Base-by-base conservation (phyloP, 1,140 invertebrate genomes). In the Portunus trituberculatus region DNA sequence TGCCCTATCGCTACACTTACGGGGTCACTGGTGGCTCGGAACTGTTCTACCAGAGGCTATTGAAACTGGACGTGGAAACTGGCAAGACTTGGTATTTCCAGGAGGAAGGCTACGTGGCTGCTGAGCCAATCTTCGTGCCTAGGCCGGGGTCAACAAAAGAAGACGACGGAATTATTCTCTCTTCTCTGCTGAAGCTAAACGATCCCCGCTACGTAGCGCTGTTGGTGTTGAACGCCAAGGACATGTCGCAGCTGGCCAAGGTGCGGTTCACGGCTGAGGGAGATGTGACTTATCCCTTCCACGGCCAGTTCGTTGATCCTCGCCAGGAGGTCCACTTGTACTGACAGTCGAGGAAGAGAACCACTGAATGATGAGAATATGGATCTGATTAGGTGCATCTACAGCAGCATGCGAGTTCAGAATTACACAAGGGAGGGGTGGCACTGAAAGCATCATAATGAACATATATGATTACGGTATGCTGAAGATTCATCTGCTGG, bases 161-260 rank as follows among this genome's bases (percentile, higher is more conserved):
- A 95, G 97, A 97, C 84, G 97, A 97, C 91, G 97, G 97, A 12
- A 96, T 97, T 39, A 12, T 97, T 16, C 83, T 97, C 29, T 89
- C 96, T 32, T 95, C 96, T n/a, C 39, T 97, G 6, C 83, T 97
- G 7, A 95, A 96, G 46, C 67, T 94, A 39, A 92, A 94, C 20
- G 95, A 97, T 82, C 96, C 95, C 16, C 95, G 92, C 0, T 96
- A 96, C 84, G 96, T 97, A 1, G 95, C 96, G 4, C 92, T 97
- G 14, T 0, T 97, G 0, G 95, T 97, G 32, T 93, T 97, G n/a
- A 94, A 97, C 96, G 97, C 96, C 25, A 96, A 95, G 83, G 94
- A 95, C 20, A 96, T 97, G 96, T 87, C 94, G 39, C 97, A 97
- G 96, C 25, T 97, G 8, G 97, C 96, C 6, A 91, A 93, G 76